Evolutionary conservation across 1,140 invertebrate species (phyloP), one percentile per base, ranked within the genome.

Genomic region (Radopholus similis): DNA sequence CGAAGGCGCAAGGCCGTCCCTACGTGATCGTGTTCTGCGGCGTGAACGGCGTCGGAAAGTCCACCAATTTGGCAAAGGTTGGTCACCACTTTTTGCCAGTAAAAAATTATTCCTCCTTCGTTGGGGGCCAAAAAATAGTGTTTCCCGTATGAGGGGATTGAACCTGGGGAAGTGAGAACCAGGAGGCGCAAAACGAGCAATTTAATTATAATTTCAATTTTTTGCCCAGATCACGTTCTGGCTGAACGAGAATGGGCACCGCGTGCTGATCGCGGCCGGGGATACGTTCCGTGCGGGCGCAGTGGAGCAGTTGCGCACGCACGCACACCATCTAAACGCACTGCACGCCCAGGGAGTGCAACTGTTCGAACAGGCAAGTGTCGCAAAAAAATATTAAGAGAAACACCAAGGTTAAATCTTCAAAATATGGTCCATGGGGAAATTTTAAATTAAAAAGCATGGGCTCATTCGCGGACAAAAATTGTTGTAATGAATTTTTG

Each of bases 31-130:
- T 91, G 0, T 99, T 99, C 83, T 99, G 96, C 85, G 96, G 96
- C 53, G 96, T 99, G 0, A 99, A 99, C 84, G 96, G 96, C 44
- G 96, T 99, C 2, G 96, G 96, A 53, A 99, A 99, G 82, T 97
- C 94, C 0, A 99, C 96, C 2, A 99, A 99, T 86, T 85, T 99
- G 38, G 95, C 96, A 2, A 99, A 99, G 85, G 66, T 68, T 30
- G 32, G 13, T 87, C 88, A 71, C 35, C n/a, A n/a, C n/a, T n/a
- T n/a, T n/a, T n/a, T n/a, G n/a, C n/a, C n/a, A n/a, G n/a, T n/a
- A n/a, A n/a, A n/a, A n/a, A n/a, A n/a, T n/a, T n/a, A n/a, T n/a
- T n/a, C n/a, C n/a, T n/a, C n/a, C n/a, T n/a, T n/a, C n/a, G n/a
- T n/a, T n/a, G n/a, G n/a, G n/a, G n/a, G n/a, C n/a, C n/a, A n/a